Percentiles rank a stretch among this genome's conserved stretches.
Evolutionary conservation across 2,797 vertebrate species (phyloP).

Genomic region (Holocentrus rufus): DNA sequence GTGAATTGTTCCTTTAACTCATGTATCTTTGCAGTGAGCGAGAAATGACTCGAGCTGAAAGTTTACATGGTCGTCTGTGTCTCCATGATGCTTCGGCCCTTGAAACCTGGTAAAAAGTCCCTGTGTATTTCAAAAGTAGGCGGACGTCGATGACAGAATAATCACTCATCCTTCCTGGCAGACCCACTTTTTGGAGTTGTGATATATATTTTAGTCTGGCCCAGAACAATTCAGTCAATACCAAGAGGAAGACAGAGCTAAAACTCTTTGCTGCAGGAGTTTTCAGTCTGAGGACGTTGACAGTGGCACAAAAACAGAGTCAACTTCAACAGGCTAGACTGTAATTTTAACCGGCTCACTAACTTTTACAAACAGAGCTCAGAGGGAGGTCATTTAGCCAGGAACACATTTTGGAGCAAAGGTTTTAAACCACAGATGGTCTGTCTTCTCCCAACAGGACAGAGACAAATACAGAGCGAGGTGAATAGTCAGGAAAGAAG

Average conservation of each 20-base stretch:
- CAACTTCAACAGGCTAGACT: not conserved
- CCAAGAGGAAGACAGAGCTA: not conserved
- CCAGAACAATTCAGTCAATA: not conserved
- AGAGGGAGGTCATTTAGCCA: slow-evolving; percentile 16
- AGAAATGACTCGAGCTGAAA: too few species aligned
- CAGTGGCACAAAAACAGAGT: slow-evolving; percentile 2
- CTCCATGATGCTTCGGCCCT: too few species aligned
- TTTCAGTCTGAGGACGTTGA: not conserved
- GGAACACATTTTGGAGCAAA: slow-evolving; percentile 4
- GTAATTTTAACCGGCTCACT: slow-evolving; percentile 12
- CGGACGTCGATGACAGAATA: not conserved
- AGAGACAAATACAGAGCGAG: slow-evolving; percentile 13
- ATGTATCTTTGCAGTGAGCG: not conserved
- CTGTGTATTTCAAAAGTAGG: too few species aligned
- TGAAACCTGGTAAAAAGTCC: too few species aligned
- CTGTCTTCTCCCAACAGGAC: slow-evolving; percentile 43
- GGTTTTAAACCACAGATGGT: slow-evolving; percentile 54
- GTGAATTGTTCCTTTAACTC: slow-evolving; percentile 3
- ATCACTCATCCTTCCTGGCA: not conserved
- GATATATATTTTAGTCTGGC: slow-evolving; percentile 2
- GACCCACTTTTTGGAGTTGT: not conserved
- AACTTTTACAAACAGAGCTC: slow-evolving; percentile 19
- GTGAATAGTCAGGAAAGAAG: not conserved
- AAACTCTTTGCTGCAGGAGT: too few species aligned
- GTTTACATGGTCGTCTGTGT: too few species aligned